Evolutionary conservation across 2,113 vertebrate genomes (phyloP).

Genomic region (Hyperopisus bebe): DNA sequence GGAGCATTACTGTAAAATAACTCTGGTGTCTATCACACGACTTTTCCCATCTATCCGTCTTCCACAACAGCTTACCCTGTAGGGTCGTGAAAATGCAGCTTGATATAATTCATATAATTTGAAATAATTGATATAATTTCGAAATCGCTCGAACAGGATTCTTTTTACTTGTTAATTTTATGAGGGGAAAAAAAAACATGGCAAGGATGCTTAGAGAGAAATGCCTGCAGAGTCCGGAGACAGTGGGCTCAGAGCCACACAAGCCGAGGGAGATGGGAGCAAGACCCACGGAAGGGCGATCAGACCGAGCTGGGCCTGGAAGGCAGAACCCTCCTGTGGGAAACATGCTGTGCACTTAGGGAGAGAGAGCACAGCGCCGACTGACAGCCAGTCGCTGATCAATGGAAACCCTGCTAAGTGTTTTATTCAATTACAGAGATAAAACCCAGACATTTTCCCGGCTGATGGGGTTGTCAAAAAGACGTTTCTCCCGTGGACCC

Average conservation of each 20-base stretch:
- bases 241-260: not conserved
- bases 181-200: not conserved
- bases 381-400: conserved; percentile 2
- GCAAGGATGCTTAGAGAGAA: not conserved
- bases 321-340: not conserved
- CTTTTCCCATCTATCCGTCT: not conserved
- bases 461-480: conserved; percentile 1
- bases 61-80: not conserved
- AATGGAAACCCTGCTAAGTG: conserved; percentile 8
- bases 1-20: not conserved
- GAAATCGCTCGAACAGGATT: not conserved
- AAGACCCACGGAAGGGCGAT: not conserved
- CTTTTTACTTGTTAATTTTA: not conserved
- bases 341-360: not conserved
- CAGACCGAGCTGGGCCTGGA: not conserved
- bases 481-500: not conserved
- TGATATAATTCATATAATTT: not conserved
- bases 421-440: conserved; percentile 24
- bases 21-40: not conserved
- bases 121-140: not conserved
- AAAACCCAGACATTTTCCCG: not conserved
- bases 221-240: not conserved
- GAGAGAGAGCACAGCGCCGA: not conserved
- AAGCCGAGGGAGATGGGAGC: not conserved
- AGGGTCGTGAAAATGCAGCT: not conserved